A percentile compares a stretch with the other conserved stretches of the same genome.
Evolutionary conservation across 2,888 invertebrate species (phyloP).

Genomic region (Spilarctia lutea): DNA sequence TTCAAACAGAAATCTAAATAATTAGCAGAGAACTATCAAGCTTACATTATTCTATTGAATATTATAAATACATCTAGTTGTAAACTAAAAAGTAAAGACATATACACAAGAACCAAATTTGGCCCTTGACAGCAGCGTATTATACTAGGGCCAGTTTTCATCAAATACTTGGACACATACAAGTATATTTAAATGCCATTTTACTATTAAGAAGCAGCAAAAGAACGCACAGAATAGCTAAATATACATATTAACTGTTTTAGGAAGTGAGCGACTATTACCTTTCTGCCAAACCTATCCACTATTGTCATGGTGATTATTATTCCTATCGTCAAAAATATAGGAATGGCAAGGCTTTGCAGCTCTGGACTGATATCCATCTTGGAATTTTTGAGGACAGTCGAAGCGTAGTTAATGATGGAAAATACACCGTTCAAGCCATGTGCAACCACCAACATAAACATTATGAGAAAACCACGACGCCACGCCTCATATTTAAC

Average conservation of each 20-base stretch:
- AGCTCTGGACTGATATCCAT: conserved; percentile 54
- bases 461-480: conserved; percentile 53
- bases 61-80: neutral
- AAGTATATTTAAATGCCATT: neutral
- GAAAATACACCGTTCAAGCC: conserved; percentile 57
- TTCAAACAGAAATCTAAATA: too few relatives aligned
- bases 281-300: conserved; percentile 58
- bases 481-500: conserved; percentile 64
- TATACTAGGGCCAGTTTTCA: too few relatives aligned
- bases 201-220: neutral
- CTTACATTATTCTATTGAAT: neutral
- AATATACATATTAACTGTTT: neutral
- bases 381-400: conserved; percentile 55
- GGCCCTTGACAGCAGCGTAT: too few relatives aligned
- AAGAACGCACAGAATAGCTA: neutral
- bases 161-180: neutral
- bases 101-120: too few relatives aligned
- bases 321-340: conserved; percentile 58
- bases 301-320: conserved; percentile 52
- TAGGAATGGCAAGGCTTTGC: conserved; percentile 60
- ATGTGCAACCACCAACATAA: conserved; percentile 44
- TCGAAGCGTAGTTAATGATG: conserved; percentile 59
- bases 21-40: neutral
- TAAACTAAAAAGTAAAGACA: neutral
- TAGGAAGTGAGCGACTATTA: conserved; percentile 18